These are phyloP conservation scores for Cydia pomonella DNA, from an alignment of 1,140 invertebrate genomes.

Conservation along the genomic window DNA sequence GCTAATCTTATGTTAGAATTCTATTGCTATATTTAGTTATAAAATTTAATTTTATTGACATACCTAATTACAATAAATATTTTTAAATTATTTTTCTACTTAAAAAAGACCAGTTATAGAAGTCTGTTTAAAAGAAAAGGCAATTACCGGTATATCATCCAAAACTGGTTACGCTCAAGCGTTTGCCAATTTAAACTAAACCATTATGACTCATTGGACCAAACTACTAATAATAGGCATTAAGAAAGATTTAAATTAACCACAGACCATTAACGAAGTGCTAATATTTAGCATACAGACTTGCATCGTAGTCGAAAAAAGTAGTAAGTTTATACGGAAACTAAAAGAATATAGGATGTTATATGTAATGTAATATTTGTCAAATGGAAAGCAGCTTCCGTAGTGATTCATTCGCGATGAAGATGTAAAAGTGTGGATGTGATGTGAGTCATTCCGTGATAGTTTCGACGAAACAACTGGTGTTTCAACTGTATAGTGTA, in stretches of 20 bases:
- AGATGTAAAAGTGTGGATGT: conserved; percentile 7
- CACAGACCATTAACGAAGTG: not conserved
- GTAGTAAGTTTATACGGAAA: not conserved
- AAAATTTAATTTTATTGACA: too few species aligned
- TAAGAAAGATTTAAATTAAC: conserved; percentile 16
- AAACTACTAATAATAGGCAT: not conserved
- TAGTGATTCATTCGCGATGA: conserved; percentile 1
- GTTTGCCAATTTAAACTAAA: conserved; percentile 13
- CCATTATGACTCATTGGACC: not conserved
- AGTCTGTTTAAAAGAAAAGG: too few species aligned
- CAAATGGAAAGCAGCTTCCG: conserved; percentile 24
- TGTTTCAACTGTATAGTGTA: not conserved
- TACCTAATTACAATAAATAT: too few species aligned
- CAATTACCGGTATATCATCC: not conserved
- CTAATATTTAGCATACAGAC: not conserved
- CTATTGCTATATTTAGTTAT: too few species aligned
- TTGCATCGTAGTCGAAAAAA: not conserved
- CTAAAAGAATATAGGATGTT: not conserved
- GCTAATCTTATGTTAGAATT: too few species aligned
- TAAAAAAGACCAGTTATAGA: too few species aligned
- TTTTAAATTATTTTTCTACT: too few species aligned
- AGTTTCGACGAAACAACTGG: conserved; percentile 22
- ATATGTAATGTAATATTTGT: not conserved
- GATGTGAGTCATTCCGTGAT: not conserved
- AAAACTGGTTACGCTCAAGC: not conserved